Base-by-base conservation (phyloP, 1,140 invertebrate genomes). In the Hyles euphorbiae region DNA sequence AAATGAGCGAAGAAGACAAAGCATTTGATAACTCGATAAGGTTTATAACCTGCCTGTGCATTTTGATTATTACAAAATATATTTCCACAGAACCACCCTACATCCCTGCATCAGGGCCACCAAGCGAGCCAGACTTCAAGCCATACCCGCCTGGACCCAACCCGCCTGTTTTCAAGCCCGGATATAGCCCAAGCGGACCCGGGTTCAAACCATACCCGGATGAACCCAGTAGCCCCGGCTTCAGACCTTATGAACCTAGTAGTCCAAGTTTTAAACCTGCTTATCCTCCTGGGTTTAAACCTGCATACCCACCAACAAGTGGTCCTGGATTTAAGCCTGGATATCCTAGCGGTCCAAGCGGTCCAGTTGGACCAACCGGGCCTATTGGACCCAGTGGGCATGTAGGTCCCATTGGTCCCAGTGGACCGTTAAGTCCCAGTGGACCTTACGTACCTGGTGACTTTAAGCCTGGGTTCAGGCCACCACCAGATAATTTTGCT, bases 71-170 rank as follows among this genome's bases (percentile, higher is more conserved):
- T 22, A 22, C 2, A 22, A 22, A 22, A 22, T 1, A 46, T 56
- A 52, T 54, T 36, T 61, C 73, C 68, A 11, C 71, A 81, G 80
- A 74, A 32, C 22, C 57, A 60, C 62, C 70, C 2, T 79, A 76
- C 46, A 62, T 72, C 48, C 60, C 71, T 5, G 60, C 65, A n/a
- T 75, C 80, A 11, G 80, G 78, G 45, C 76, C 67, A 44, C 55
- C 77, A n/a, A 76, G 72, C 11, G 82, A 73, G 22, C 72, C 68
- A 45, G 60, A 57, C 6, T 65, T 48, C 45, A 68, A 60, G 49
- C 62, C 78, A 2, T 72, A 70, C 32, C 60, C 66, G 11, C 56
- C 65, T 12, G 67, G 56, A 36, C 63, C 70, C 0, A 34, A 60
- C 8, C 45, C 33, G 7, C 52, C 63, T 0, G 9, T 7, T 10